Evolutionary conservation across 2,113 vertebrate species (phyloP).

Genomic region (Falcunculus frontatus): DNA sequence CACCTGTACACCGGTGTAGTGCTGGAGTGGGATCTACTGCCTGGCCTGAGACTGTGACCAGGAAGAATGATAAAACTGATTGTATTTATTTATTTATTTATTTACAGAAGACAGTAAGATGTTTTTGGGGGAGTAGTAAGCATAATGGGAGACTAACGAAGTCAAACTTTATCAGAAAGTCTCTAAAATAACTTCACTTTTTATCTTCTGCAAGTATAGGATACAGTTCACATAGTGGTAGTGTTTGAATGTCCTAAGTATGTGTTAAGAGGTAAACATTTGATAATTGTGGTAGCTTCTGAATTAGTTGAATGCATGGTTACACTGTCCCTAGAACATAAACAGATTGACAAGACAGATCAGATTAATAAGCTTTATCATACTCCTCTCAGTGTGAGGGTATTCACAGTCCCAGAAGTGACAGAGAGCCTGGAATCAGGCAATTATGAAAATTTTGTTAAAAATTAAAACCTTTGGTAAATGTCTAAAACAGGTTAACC

Average conservation of each 20-base stretch:
- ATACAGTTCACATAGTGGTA: neutral
- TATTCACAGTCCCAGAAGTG: neutral
- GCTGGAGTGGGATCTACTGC: rapidly evolving
- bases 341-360: neutral
- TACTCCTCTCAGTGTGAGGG: neutral
- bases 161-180: neutral
- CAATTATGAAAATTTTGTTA: neutral
- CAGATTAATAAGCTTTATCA: neutral
- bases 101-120: neutral
- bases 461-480: neutral
- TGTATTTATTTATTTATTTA: neutral
- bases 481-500: neutral
- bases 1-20: too few relatives aligned
- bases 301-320: neutral
- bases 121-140: neutral
- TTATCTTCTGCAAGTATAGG: neutral
- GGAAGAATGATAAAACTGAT: neutral
- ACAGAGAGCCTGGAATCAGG: neutral
- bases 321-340: neutral
- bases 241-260: neutral
- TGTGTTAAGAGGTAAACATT: neutral
- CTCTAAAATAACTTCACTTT: neutral
- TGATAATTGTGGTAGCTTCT: neutral
- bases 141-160: neutral
- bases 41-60: neutral